Conservation (phyloP, 2,113 vertebrate species). For the Myanophis thanlyinensis region DNA sequence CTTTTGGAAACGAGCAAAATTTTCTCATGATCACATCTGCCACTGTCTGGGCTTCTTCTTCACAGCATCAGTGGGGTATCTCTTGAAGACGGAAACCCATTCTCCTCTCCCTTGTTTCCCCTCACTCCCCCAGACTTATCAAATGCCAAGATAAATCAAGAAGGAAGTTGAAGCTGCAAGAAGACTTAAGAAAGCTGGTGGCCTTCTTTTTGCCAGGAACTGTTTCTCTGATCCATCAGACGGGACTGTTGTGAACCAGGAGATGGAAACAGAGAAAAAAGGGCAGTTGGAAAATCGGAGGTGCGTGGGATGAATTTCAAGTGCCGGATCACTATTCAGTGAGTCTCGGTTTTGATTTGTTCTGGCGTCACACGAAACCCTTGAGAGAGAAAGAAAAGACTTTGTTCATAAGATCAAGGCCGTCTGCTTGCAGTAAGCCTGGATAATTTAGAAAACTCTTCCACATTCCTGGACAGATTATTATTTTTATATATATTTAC, state of each 20-base stretch:
- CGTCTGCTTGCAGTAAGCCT: background rate
- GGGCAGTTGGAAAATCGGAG: background rate
- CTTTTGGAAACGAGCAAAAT: background rate
- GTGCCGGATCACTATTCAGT: background rate
- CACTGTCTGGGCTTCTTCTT: background rate
- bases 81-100: background rate
- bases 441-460: background rate
- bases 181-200: background rate
- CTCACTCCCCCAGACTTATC: background rate
- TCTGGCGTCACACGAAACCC: background rate
- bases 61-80: background rate
- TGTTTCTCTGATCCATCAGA: constrained; percentile 8
- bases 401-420: background rate
- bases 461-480: background rate
- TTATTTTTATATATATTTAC: too few relatives aligned
- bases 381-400: background rate
- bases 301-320: background rate
- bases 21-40: background rate
- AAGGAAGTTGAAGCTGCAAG: background rate
- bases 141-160: background rate
- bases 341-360: background rate
- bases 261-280: background rate
- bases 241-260: background rate
- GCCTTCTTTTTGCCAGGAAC: background rate
- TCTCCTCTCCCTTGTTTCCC: background rate